Evolutionary conservation across 2,797 vertebrate genomes (phyloP).

Genomic region (Ciconia nigra): DNA sequence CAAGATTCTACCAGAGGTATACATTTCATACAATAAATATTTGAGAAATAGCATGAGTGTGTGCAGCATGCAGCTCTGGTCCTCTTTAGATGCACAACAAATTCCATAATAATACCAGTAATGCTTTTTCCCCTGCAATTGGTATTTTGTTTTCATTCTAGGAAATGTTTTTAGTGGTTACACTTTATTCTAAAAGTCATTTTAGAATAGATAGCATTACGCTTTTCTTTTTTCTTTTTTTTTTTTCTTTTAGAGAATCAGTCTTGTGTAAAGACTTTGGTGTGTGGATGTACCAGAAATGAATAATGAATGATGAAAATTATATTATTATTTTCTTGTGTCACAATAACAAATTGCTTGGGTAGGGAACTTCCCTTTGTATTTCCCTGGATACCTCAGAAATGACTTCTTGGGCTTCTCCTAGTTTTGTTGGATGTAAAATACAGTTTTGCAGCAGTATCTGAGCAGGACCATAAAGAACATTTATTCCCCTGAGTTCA

Average conservation of each 20-base stretch:
- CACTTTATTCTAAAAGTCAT: background rate
- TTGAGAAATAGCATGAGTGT: background rate
- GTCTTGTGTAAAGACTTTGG: background rate
- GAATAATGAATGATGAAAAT: background rate
- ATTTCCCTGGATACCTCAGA: background rate
- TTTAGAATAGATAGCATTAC: background rate
- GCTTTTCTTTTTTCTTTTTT: background rate
- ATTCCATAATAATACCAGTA: background rate
- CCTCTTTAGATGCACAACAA: background rate
- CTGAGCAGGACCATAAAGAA: background rate
- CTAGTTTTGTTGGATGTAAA: background rate
- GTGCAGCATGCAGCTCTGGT: background rate
- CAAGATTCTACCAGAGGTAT: background rate
- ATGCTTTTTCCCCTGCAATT: accelerated
- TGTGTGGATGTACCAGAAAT: background rate
- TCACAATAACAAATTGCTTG: background rate
- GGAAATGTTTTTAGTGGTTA: background rate
- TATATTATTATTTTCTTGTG: background rate
- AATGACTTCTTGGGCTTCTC: background rate
- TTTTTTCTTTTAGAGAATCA: background rate
- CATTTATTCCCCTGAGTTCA: background rate
- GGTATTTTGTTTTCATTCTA: background rate
- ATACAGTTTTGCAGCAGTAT: background rate
- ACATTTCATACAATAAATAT: background rate
- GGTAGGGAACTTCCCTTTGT: background rate